These are phyloP conservation scores for Acrocephalus arundinaceus DNA, from an alignment of 2,113 vertebrate species.

Conservation along the genomic window DNA sequence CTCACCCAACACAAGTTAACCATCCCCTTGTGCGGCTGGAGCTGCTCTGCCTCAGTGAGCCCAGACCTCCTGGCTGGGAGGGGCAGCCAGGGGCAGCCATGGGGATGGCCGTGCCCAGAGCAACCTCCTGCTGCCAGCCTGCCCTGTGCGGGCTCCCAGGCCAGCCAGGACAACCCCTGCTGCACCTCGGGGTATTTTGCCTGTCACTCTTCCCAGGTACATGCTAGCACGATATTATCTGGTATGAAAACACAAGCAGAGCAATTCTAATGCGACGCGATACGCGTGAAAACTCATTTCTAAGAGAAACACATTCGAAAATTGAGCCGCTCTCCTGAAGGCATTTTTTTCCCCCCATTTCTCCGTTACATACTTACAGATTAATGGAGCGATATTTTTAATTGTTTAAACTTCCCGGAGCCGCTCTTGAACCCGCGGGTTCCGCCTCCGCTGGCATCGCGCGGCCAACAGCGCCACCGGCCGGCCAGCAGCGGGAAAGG, in stretches of 20 bases:
- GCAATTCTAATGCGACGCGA: background rate
- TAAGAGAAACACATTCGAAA: background rate
- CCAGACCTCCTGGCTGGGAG: fast-evolving
- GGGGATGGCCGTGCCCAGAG: background rate
- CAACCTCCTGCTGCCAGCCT: background rate
- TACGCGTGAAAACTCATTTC: background rate
- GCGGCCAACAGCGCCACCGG: background rate
- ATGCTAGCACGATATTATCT: fast-evolving
- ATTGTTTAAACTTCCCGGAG: too few species aligned
- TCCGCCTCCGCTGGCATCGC: background rate
- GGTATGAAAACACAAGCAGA: background rate
- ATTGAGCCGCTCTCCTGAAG: background rate
- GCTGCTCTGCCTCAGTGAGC: fast-evolving
- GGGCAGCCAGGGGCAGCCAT: background rate
- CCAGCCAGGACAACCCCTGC: background rate
- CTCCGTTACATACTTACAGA: background rate
- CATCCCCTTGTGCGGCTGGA: background rate
- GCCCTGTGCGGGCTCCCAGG: fast-evolving
- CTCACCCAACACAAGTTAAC: background rate
- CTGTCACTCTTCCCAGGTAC: background rate
- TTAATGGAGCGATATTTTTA: background rate
- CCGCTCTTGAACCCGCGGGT: fast-evolving
- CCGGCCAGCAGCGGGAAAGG: background rate
- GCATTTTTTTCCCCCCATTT: background rate
- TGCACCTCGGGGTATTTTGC: background rate